Base-by-base conservation (phyloP, 1,140 invertebrate genomes). In the Drosophila rhopaloa region DNA sequence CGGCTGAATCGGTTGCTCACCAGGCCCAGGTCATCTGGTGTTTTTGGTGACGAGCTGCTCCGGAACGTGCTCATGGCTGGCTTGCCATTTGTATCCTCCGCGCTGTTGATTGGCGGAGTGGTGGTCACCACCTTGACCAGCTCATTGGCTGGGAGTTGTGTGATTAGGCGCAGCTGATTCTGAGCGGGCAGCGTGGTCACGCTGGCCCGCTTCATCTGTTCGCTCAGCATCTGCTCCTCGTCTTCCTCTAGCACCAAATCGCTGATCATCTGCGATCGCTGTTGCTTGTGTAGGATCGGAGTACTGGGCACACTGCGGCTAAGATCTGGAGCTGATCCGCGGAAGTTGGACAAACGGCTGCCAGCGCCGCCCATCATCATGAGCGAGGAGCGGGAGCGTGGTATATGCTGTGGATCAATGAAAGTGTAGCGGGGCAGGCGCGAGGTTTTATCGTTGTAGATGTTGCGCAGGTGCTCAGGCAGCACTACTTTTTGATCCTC, bases 301-400 rank as follows among this genome's bases (percentile, higher is more conserved):
- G 91, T 92, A 16, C 70, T 92, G 24, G 91, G 91, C 35, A 92
- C 84, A 68, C 91, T 92, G 40, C 81, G 90, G 51, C 90, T 92
- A n/a, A 92, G 62, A 65, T 92, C 92, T 6, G 92, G 92, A 2
- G 82, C 84, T 0, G 92, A 92, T 37, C 91, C 86, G n/a, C 88
- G 81, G 53, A 92, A 91, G 48, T 90, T 90, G 8, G 59, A 32
- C 10, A 77, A 38, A 6, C 38, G 55, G 8, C 43, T 67, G 58
- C 59, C 62, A 4, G 50, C 47, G 27, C 73, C 56, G 54, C 73
- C 76, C 27, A 88, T 56, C 66, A 83, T 81, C 7, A 94, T 76
- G 6, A 93, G 93, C 0, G 94, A 89, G 1, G 85, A 94, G 37
- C 93, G 88, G 2, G 94, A 94, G 6, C 94, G 91, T 0, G 93